Conservation (phyloP, 1,140 invertebrate genomes). For the Drosophila funebris region DNA sequence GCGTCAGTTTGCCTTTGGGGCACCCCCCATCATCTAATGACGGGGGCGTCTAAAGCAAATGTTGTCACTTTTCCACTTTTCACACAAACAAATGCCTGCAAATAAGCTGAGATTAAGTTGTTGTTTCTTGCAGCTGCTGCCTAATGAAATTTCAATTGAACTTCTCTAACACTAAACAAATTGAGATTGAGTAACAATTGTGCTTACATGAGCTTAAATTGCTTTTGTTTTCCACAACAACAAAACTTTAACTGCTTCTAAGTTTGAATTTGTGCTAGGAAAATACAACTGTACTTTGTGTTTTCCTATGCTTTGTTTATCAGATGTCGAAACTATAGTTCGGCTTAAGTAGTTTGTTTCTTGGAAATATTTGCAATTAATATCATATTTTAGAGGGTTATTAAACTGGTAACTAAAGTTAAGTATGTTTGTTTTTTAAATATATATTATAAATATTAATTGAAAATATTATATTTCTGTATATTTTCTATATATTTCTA, state of each 20-base stretch:
- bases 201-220: background rate
- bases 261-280: background rate
- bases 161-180: background rate
- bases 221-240: too few species aligned
- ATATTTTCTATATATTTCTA: too few species aligned
- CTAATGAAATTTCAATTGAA: background rate
- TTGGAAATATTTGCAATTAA: too few species aligned
- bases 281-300: background rate
- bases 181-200: constrained; percentile 4
- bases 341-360: too few species aligned
- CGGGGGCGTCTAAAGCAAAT: constrained; percentile 6
- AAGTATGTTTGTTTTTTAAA: too few species aligned
- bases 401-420: too few species aligned
- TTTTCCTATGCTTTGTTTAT: too few species aligned
- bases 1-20: background rate
- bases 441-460: too few species aligned
- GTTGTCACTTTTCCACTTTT: constrained; percentile 17
- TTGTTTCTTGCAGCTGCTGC: background rate
- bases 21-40: background rate
- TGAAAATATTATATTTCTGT: too few species aligned
- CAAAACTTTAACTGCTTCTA: background rate
- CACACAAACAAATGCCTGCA: background rate
- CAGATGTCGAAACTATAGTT: too few species aligned
- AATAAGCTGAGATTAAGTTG: constrained; percentile 2
- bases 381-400: too few species aligned